Conservation (phyloP, 2,797 vertebrate genomes). For the Coluber constrictor region DNA sequence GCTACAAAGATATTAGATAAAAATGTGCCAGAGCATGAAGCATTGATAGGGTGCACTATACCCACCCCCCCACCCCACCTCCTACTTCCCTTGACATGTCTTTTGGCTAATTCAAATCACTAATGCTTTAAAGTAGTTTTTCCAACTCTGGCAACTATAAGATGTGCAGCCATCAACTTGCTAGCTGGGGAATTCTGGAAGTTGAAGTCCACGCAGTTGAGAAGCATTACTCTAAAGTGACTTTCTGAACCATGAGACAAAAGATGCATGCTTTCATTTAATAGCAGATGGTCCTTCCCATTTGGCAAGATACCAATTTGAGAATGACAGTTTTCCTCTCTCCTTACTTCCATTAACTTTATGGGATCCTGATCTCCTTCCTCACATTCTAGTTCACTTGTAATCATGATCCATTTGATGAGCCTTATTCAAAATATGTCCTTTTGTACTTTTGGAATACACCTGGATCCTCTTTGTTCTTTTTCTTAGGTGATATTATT, state of each 20-base stretch:
- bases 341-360: neutral
- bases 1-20: too few relatives aligned
- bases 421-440: neutral
- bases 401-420: too few relatives aligned
- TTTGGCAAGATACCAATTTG: neutral
- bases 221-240: neutral
- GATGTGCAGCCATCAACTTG: neutral
- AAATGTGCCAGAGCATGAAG: neutral
- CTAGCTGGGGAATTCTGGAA: neutral
- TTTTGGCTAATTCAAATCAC: neutral
- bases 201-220: neutral
- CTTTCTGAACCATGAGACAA: neutral
- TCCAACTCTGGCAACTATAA: neutral
- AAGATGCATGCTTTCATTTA: neutral
- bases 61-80: too few relatives aligned
- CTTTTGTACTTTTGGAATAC: neutral
- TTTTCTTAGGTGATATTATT: conserved; percentile 85
- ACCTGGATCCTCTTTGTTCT: neutral
- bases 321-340: neutral
- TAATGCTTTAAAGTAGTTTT: neutral
- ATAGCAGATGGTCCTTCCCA: neutral
- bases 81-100: neutral
- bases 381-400: neutral
- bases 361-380: neutral
- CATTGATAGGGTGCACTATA: neutral